A percentile compares a stretch with the other conserved stretches of the same genome.
phyloP scores from a whole-genome alignment of 2,113 vertebrate genomes.

The Sebastes schlegelii region DNA sequence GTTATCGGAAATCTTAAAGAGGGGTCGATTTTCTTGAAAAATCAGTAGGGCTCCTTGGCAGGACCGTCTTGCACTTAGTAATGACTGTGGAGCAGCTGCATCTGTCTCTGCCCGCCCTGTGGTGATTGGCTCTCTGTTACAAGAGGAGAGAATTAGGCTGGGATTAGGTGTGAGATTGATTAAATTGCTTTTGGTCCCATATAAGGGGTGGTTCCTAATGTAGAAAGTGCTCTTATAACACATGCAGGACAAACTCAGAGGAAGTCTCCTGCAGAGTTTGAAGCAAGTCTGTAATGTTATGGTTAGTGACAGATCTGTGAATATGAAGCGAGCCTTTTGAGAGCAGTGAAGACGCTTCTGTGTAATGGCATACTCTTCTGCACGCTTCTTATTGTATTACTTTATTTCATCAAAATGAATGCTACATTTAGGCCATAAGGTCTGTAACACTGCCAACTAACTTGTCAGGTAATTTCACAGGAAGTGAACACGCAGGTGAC shows the following conservation, averaged over 20 bases:
- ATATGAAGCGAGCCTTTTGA: not conserved
- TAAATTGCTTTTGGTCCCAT: conserved; percentile 47
- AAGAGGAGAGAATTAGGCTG: conserved; percentile 52
- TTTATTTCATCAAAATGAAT: conserved; percentile 22
- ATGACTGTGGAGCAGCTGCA: conserved; percentile 58
- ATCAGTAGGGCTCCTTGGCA: conserved; percentile 34
- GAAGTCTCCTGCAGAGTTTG: conserved; percentile 28
- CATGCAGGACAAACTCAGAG: conserved; percentile 48
- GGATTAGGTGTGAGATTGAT: conserved; percentile 70
- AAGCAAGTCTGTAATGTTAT: not conserved
- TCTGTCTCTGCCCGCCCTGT: conserved; percentile 60
- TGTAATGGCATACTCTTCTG: not conserved
- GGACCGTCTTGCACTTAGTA: conserved; percentile 34
- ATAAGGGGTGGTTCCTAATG: conserved; percentile 43
- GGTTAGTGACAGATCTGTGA: conserved; percentile 13
- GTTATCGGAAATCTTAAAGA: conserved; percentile 48
- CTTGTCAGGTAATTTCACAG: conserved; percentile 28
- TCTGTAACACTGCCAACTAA: conserved; percentile 15
- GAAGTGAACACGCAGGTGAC: conserved; percentile 21
- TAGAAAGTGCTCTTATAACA: conserved; percentile 53
- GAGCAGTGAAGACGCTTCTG: not conserved
- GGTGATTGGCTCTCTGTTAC: conserved; percentile 36
- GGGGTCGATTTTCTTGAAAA: conserved; percentile 40
- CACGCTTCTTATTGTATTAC: not conserved
- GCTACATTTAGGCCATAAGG: conserved; percentile 9